These are phyloP conservation scores for Quiscalus mexicanus DNA, from an alignment of 2,113 vertebrate species.

Conservation along the genomic window DNA sequence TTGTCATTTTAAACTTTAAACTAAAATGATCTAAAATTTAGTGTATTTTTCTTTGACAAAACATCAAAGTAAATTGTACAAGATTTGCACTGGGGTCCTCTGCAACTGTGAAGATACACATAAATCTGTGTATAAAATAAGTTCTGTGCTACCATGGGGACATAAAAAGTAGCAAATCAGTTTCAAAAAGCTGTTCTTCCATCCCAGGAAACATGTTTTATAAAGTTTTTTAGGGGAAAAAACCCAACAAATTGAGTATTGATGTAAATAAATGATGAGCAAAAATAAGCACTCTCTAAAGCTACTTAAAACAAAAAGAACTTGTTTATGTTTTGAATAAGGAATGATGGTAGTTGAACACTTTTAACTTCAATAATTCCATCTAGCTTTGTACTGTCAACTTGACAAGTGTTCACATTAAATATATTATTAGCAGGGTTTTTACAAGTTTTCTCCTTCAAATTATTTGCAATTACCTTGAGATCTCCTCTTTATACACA, in stretches of 20 bases:
- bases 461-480: background rate
- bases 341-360: background rate
- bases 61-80: background rate
- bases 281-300: background rate
- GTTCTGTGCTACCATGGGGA: background rate
- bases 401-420: background rate
- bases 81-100: background rate
- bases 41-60: background rate
- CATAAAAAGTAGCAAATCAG: background rate
- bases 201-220: background rate
- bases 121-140: background rate
- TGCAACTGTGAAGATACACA: rapidly evolving
- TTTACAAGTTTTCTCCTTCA: background rate
- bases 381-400: background rate
- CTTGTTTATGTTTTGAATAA: background rate
- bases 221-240: background rate
- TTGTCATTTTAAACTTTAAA: background rate
- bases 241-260: background rate
- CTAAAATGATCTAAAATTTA: background rate
- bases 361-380: background rate
- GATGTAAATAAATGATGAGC: background rate
- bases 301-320: background rate
- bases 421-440: background rate
- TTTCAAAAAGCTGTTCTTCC: background rate
- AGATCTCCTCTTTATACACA: background rate